Evolutionary conservation across 2,888 invertebrate species (phyloP), one percentile per base, ranked within the genome.

Genomic region (Sarcophaga carnaria): DNA sequence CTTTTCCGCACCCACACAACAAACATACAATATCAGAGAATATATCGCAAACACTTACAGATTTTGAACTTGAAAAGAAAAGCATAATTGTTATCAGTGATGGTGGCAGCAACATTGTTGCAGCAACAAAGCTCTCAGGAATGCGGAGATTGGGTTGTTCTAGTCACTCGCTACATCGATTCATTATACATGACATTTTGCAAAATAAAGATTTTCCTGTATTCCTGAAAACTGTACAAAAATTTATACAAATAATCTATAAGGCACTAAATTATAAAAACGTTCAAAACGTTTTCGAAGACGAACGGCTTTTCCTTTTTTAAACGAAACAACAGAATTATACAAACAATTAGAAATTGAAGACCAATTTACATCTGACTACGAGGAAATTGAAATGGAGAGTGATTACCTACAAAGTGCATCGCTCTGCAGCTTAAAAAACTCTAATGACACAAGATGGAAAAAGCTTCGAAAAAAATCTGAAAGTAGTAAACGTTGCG

Each of bases 391-490:
- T 25, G 47, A 47, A 22, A 25, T 25, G 25, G 25, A 25, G 25
- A 76, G 22, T 2, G 64, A 54, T 12, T 76, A 4, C 49, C 22
- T 27, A 27, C 5, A 59, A 6, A 14, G 3, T 25, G 25, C 17
- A 71, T 22, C 27, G 1, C 2, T 62, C 6, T 17, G 20, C 12
- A 64, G 14, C 4, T 49, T 64, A 63, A 79, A 71, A 64, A 79
- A 79, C 4, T 64, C 49, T 12, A 79, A 71, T 37, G 79, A 79
- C 5, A 74, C 80, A 0, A 8, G 72, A 2, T 71, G 64, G 64
- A 79, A 79, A 14, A 54, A 79, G 71, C 20, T 71, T 79, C 64
- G 22, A 22, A 45, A 49, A 47, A 71, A 79, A 25, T 45, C 14
- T 62, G 20, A 79, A 64, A 59, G 54, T 79, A 3, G 20, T 79